Conservation (phyloP, 1,140 invertebrate genomes). For the Meloidogyne floridensis region DNA sequence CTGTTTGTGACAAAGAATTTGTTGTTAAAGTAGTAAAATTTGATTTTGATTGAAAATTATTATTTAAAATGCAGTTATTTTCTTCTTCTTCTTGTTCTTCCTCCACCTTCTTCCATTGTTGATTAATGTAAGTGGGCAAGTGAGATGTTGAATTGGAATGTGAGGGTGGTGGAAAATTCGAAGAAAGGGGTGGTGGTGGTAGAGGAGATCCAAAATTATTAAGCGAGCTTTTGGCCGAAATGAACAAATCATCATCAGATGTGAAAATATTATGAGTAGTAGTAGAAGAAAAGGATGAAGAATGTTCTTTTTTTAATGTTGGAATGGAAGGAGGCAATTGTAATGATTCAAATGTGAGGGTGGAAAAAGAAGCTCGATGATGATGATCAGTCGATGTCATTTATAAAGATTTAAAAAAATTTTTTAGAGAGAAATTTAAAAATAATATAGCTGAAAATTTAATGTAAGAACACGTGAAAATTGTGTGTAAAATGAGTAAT, state of each 20-base stretch:
- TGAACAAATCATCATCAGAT: slow-evolving; percentile 6
- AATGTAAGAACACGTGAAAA: no score
- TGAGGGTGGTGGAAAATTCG: background rate
- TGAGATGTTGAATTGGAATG: slow-evolving; percentile 3
- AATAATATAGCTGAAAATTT: no score
- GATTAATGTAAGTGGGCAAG: background rate
- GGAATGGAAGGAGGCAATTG: background rate
- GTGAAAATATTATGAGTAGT: background rate
- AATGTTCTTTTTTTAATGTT: background rate
- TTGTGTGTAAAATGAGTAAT: no score
- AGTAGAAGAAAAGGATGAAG: background rate
- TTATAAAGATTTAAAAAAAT: background rate
- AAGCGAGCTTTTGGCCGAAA: slow-evolving; percentile 2
- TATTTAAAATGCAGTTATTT: slow-evolving; percentile 1
- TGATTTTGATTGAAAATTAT: background rate
- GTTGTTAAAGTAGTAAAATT: background rate
- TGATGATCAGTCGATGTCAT: background rate
- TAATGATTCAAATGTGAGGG: slow-evolving; percentile 6
- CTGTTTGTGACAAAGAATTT: slow-evolving; percentile 1
- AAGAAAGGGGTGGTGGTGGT: background rate
- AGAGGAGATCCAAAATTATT: slow-evolving; percentile 3
- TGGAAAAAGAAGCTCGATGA: background rate
- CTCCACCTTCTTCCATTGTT: background rate
- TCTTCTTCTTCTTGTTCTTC: background rate
- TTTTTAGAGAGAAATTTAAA: background rate